Percentiles rank a stretch among this genome's conserved stretches.
Evolutionary conservation across 2,113 vertebrate genomes (phyloP).

Genomic region (Pollimyrus isidori): DNA sequence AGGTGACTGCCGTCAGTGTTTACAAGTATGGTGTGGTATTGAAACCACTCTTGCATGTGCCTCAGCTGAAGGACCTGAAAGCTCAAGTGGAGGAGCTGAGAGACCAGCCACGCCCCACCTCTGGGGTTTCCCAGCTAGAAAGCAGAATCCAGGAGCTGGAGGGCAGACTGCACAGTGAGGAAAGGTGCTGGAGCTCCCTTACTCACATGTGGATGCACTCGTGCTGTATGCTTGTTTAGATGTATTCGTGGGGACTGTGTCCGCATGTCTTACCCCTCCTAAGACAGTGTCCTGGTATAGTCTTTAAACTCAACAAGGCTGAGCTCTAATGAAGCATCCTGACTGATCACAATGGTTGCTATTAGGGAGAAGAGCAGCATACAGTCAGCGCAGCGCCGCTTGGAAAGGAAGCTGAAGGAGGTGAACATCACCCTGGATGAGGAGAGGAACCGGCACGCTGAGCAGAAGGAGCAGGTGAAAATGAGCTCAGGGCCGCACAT

Average conservation of each 20-base stretch:
- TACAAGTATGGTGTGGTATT: no score
- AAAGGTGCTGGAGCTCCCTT: constrained; percentile 59
- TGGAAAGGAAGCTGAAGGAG: constrained; percentile 85
- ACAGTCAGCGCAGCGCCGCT: constrained; percentile 73
- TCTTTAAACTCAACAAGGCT: neutral
- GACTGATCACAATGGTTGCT: neutral
- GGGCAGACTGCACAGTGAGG: constrained; percentile 75
- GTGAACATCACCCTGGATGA: constrained; percentile 80
- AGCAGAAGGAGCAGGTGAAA: constrained; percentile 84
- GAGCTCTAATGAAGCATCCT: neutral
- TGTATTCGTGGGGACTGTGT: neutral
- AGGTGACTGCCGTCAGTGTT: neutral
- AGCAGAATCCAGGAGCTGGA: constrained; percentile 77
- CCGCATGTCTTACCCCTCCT: no score
- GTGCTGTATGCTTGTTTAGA: neutral
- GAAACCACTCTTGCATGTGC: neutral
- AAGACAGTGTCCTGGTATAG: no score
- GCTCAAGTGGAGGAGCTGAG: constrained; percentile 73
- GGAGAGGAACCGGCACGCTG: constrained; percentile 74
- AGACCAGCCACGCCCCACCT: constrained; percentile 61
- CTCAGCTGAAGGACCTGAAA: constrained; percentile 82
- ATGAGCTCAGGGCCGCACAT: neutral
- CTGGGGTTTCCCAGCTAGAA: constrained; percentile 70
- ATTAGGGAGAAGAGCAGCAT: constrained; percentile 73
- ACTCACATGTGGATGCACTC: neutral